Base-by-base conservation (phyloP, 2,797 vertebrate species). In the Myripristis murdjan region DNA sequence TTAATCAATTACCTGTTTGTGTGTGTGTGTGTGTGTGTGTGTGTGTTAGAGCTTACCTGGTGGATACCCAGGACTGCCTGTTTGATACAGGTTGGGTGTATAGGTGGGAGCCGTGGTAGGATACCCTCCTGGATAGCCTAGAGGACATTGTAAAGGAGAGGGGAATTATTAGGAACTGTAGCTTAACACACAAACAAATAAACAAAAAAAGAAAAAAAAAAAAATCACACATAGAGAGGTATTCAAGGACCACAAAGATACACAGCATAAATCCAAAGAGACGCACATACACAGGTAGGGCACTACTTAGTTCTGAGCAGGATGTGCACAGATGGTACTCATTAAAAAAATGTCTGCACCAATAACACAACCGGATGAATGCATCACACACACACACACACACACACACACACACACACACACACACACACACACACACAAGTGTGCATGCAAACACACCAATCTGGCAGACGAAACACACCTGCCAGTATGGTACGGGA, bases 91-190 rank as follows among this genome's bases (percentile, higher is more conserved):
- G 90, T 98, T 99, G 75, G 97, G 96, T 71, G 97, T 97, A 93
- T 98, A 99, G 89, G 97, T 94, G 66, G 97, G 97, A 52, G 97
- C 97, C 4, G 98, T 93, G 3, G 98, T 94, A 16, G 97, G 97
- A 81, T 99, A 99, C 62, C 96, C 97, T 72, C 96, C 95, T 0
- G 98, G 97, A 84, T 99, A 99, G 93, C 97, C 98, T 99, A 88
- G 0, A 70, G 57, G 57, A 70, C 5, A 75, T 56, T 23, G 79
- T 24, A 83, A 43, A 70, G 2, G 1, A 55, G 4, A 74, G 4
- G 61, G 14, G 33, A 73, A 28, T 70, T 24, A 48, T 85, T 47
- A 83, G 41, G 24, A 73, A 78, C 10, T 31, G 31, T 15, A 54
- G 43, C 37, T 69, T 54, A 64, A 52, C 28, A 41, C 6, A 58